Percentiles rank a stretch among this genome's conserved stretches.
Evolutionary conservation across 2,888 invertebrate species (phyloP).

Genomic region (Biston stratarius): DNA sequence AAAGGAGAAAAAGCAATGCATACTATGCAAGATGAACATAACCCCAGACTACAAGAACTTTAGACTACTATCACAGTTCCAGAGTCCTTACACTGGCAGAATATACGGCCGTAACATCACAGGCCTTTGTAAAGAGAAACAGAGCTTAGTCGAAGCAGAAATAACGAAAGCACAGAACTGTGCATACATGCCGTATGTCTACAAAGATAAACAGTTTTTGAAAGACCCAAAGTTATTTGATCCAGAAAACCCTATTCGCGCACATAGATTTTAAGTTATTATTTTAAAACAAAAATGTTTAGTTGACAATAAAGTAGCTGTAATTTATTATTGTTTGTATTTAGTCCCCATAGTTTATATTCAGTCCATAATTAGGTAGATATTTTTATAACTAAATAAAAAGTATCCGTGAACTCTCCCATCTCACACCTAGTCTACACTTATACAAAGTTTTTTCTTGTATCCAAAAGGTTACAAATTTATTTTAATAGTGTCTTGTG

Average conservation of each 20-base stretch:
- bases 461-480: no score
- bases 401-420: no score
- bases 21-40: constrained; percentile 94
- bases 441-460: no score
- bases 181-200: constrained; percentile 93
- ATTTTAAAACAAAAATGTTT: constrained; percentile 12
- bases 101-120: constrained; percentile 97
- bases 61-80: constrained; percentile 96
- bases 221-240: constrained; percentile 97
- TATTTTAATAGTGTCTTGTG: no score
- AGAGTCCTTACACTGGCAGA: constrained; percentile 97
- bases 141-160: constrained; percentile 90
- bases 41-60: constrained; percentile 96
- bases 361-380: background rate
- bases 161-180: constrained; percentile 91
- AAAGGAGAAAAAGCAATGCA: constrained; percentile 90
- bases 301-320: constrained; percentile 38
- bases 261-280: constrained; percentile 88
- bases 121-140: constrained; percentile 94
- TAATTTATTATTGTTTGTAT: background rate
- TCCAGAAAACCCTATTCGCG: constrained; percentile 92
- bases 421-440: no score
- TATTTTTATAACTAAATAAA: no score
- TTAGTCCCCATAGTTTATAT: background rate
- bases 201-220: constrained; percentile 92